Base-by-base conservation (phyloP, 2,888 invertebrate genomes). In the Digitonthophagus gazella region DNA sequence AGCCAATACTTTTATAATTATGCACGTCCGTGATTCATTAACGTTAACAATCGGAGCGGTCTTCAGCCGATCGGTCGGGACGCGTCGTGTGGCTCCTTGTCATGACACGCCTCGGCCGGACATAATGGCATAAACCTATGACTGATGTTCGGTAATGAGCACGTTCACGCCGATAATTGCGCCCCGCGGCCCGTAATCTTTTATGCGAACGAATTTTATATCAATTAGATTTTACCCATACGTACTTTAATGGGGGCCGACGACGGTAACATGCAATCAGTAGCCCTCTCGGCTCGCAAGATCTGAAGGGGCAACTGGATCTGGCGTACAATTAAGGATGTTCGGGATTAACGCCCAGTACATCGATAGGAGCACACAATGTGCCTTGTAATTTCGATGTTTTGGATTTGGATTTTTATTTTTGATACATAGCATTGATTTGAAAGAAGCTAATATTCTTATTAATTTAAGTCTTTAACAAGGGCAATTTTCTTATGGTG, bases 191-290 rank as follows among this genome's bases (percentile, higher is more conserved):
- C 75, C 73, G 75, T 78, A 78, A 80, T 79, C 78, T 78, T 77
- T 79, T 77, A 76, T 78, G 75, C 75, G 76, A 76, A 75, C 78
- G 78, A 76, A 78, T 79, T 79, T 78, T 79, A 74, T 76, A 79
- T 79, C 78, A 78, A 78, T 79, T 79, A 79, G 75, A 75, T 72
- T 76, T 77, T 77, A 76, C 19, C 73, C 74, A 76, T 78, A 76
- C 75, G 77, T 76, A 78, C 77, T 78, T 76, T 78, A 78, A 78
- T 78, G 75, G 75, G 75, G 58, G 54, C 55, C 54, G 57, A 18
- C 4, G 61, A 18, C 19, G 61, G 19, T 4, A 65, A 65, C 65
- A 14, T 65, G 65, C 65, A 65, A 65, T 65, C 65, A 65, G 16
- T 55, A 65, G 19, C 65, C 65, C 16, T 15, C 64, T 20, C 64